A percentile compares a stretch with the other conserved stretches of the same genome.
Evolutionary conservation across 2,797 vertebrate species (phyloP).

Genomic region (Muraenolepis orangiensis): DNA sequence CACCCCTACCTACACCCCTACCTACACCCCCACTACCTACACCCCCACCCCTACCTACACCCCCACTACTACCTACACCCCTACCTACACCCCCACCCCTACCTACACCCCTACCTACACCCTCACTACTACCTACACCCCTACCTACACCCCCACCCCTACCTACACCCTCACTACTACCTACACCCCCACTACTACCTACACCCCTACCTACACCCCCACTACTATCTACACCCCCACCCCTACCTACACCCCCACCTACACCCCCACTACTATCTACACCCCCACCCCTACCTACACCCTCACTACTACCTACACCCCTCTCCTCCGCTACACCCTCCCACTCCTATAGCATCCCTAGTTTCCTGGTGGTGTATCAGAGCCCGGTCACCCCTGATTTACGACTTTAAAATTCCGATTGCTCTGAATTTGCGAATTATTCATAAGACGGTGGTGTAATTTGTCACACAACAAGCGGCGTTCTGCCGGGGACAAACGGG

Average conservation of each 20-base stretch:
- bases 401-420: slow-evolving; percentile 78
- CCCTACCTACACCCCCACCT: slow-evolving; percentile 44
- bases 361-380: slow-evolving; percentile 61
- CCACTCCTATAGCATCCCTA: slow-evolving; percentile 45
- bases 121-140: not conserved
- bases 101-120: slow-evolving; percentile 63
- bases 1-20: slow-evolving; percentile 40
- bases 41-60: slow-evolving; percentile 67
- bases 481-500: slow-evolving; percentile 71
- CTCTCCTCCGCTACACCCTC: too few relatives aligned
- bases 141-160: slow-evolving; percentile 54
- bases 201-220: slow-evolving; percentile 64
- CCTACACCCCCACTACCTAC: slow-evolving; percentile 27
- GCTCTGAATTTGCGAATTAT: slow-evolving; percentile 77
- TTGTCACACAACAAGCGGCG: slow-evolving; percentile 66
- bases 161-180: slow-evolving; percentile 44
- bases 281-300: slow-evolving; percentile 55
- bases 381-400: slow-evolving; percentile 79
- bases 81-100: slow-evolving; percentile 36
- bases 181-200: slow-evolving; percentile 40
- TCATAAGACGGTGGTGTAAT: slow-evolving; percentile 72
- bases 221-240: slow-evolving; percentile 4
- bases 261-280: slow-evolving; percentile 7
- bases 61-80: slow-evolving; percentile 22
- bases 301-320: slow-evolving; percentile 47